phyloP scores from a whole-genome alignment of 2,888 invertebrate species.

The Noctua comes region DNA sequence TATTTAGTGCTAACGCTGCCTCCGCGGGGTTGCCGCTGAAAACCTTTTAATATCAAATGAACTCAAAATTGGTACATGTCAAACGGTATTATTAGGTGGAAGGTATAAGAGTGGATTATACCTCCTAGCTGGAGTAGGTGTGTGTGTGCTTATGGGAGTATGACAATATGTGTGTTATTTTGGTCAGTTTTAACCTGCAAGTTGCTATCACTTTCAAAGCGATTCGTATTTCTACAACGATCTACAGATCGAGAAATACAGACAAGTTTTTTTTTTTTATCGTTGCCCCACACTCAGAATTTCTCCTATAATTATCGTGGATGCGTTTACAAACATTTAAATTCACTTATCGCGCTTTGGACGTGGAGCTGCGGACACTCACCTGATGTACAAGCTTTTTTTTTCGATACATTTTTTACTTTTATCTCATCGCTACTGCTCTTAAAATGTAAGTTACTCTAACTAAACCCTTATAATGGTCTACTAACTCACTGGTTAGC shows the following conservation, averaged over 20 bases:
- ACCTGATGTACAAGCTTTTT: not conserved
- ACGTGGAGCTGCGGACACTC: no score
- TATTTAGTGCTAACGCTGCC: slow-evolving; percentile 64
- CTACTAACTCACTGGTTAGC: no score
- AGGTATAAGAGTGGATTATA: slow-evolving; percentile 59
- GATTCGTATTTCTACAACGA: not conserved
- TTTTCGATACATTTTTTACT: not conserved
- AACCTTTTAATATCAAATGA: slow-evolving; percentile 90
- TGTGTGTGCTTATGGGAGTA: not conserved
- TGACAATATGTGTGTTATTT: not conserved
- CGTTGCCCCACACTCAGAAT: not conserved
- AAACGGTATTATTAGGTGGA: slow-evolving; percentile 87
- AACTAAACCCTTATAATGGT: no score
- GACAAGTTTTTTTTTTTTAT: not conserved
- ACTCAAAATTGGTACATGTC: slow-evolving; percentile 89
- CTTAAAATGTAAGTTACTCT: no score
- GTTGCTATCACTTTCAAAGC: not conserved
- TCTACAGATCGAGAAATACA: no score
- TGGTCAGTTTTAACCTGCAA: not conserved
- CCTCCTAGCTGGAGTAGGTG: not conserved
- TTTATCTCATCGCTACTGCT: not conserved
- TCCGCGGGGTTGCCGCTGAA: slow-evolving; percentile 76
- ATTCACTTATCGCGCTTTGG: no score
- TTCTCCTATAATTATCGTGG: not conserved
- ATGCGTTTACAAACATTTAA: not conserved